phyloP scores from a whole-genome alignment of 2,113 vertebrate species.

The Perca fluviatilis region DNA sequence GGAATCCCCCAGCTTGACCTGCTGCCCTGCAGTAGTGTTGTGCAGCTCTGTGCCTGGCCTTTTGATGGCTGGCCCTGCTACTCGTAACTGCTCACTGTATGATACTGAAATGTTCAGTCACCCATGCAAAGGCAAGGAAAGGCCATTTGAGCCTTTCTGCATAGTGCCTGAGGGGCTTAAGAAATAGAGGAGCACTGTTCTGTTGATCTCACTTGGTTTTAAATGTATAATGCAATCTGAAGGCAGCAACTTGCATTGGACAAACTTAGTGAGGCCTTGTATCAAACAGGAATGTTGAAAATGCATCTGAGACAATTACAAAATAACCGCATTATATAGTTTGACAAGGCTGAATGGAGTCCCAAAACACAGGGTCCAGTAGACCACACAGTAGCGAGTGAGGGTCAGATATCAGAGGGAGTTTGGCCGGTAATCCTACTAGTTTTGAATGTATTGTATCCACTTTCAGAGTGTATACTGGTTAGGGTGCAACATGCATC shows the following conservation, averaged over 20 bases:
- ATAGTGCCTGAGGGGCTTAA: slow-evolving; percentile 8
- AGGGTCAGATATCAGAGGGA: background rate
- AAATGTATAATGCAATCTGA: background rate
- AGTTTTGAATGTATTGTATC: background rate
- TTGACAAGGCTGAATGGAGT: background rate
- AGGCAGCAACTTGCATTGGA: background rate
- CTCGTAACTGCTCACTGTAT: slow-evolving; percentile 39
- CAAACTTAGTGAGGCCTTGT: background rate
- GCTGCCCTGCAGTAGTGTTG: slow-evolving; percentile 39
- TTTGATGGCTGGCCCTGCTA: slow-evolving; percentile 24
- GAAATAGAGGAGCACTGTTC: slow-evolving; percentile 27
- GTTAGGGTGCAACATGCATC: background rate
- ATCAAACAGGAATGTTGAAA: background rate
- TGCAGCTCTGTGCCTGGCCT: slow-evolving; percentile 26
- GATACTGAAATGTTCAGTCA: slow-evolving; percentile 43
- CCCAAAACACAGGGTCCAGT: background rate
- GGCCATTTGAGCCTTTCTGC: slow-evolving; percentile 23
- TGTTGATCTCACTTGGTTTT: slow-evolving; percentile 1
- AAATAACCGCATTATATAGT: background rate
- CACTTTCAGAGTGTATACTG: background rate
- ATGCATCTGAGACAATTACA: background rate
- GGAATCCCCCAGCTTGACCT: slow-evolving; percentile 56
- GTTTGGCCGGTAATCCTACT: background rate
- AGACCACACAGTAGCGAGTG: background rate
- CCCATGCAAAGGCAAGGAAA: slow-evolving; percentile 32